Conservation (phyloP, 1,140 invertebrate species). For the Euwallacea similis region DNA sequence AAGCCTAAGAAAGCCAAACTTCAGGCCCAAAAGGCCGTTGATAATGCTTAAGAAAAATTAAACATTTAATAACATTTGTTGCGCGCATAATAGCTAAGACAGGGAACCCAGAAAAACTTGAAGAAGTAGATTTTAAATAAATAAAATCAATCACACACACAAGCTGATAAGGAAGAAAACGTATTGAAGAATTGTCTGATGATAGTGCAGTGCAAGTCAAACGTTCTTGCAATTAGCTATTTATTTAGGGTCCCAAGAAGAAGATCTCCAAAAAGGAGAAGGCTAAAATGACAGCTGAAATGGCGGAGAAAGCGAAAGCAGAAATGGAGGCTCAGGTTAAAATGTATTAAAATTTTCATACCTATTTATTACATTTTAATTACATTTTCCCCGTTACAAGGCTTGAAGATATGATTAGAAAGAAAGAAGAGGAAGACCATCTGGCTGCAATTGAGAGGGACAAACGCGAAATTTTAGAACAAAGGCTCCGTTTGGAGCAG, state of each 20-base stretch:
- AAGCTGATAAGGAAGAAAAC: too few species aligned
- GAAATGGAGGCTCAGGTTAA: slow-evolving; percentile 54
- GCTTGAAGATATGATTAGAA: slow-evolving; percentile 37
- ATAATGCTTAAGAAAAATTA: too few species aligned
- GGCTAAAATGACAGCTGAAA: slow-evolving; percentile 54
- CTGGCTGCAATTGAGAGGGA: slow-evolving; percentile 44
- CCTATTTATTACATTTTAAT: too few species aligned
- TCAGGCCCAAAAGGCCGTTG: not conserved
- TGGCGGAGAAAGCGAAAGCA: slow-evolving; percentile 53
- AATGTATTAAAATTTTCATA: slow-evolving; percentile 6
- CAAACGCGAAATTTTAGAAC: slow-evolving; percentile 44
- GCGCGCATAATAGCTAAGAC: too few species aligned
- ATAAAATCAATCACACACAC: too few species aligned
- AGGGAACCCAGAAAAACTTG: too few species aligned
- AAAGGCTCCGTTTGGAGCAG: slow-evolving; percentile 43
- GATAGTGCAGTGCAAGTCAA: too few species aligned
- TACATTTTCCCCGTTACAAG: not conserved
- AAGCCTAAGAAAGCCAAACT: not conserved
- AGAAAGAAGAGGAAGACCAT: slow-evolving; percentile 37
- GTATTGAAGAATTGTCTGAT: too few species aligned
- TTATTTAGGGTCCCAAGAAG: slow-evolving; percentile 44
- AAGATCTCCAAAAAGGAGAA: slow-evolving; percentile 57
- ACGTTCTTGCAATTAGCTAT: too few species aligned
- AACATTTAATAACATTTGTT: too few species aligned
- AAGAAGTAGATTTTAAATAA: too few species aligned